A percentile compares a stretch with the other conserved stretches of the same genome.
Evolutionary conservation across 2,797 vertebrate species (phyloP).

Genomic region (Lagorchestes hirsutus): DNA sequence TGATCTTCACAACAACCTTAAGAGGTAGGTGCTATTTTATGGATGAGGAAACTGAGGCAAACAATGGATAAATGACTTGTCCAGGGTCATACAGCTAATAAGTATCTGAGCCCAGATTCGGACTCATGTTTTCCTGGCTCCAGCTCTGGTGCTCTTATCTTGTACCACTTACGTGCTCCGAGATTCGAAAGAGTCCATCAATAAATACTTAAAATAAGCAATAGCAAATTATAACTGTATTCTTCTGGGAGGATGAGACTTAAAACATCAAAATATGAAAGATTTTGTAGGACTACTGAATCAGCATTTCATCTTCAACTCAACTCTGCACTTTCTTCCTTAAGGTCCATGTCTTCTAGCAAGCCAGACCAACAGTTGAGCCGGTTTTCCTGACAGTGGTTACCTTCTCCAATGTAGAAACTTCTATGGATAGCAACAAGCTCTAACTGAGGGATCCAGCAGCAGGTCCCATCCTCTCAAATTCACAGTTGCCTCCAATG

Average conservation of each 20-base stretch:
- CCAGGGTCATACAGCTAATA: neutral
- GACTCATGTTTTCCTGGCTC: neutral
- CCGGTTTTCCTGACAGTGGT: too few relatives aligned
- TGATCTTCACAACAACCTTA: neutral
- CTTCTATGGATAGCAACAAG: too few relatives aligned
- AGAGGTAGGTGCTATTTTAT: neutral
- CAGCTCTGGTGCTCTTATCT: neutral
- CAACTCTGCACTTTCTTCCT: neutral
- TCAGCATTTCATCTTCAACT: neutral
- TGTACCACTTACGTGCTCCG: neutral
- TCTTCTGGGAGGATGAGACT: neutral
- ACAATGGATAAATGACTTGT: neutral
- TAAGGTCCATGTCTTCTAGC: neutral
- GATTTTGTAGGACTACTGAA: neutral
- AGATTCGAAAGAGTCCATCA: neutral
- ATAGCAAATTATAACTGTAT: neutral
- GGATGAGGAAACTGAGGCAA: neutral
- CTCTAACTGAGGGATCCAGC: too few relatives aligned
- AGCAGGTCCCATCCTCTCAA: too few relatives aligned
- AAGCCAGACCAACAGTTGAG: too few relatives aligned
- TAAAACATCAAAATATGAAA: neutral
- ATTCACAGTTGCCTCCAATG: too few relatives aligned
- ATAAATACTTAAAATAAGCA: neutral
- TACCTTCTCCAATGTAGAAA: too few relatives aligned
- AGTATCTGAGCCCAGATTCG: neutral